phyloP scores from a whole-genome alignment of 2,888 invertebrate species.

The Rhogogaster chlorosoma region DNA sequence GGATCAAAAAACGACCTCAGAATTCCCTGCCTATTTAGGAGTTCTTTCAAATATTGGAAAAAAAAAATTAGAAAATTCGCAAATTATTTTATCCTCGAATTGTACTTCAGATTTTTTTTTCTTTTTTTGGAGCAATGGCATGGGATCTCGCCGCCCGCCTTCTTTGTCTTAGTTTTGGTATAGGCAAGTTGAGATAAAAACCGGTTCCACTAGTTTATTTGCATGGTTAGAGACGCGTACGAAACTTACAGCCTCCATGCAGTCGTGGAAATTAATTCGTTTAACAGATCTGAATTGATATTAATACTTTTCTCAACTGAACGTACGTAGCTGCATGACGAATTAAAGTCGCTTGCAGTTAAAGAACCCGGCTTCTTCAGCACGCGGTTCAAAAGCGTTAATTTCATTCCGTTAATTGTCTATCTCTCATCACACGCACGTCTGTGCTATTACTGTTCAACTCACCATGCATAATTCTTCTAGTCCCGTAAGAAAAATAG shows the following conservation, averaged over 20 bases:
- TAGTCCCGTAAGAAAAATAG: not conserved
- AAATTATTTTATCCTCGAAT: not conserved
- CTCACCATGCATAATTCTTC: not conserved
- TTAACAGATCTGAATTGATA: constrained; percentile 30
- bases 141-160: not conserved
- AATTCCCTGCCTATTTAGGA: not conserved
- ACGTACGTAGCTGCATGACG: not conserved
- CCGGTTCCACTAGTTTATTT: constrained; percentile 34
- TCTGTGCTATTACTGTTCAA: not conserved
- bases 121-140: not conserved
- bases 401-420: not conserved
- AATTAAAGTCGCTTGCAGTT: not conserved
- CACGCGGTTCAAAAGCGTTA: not conserved
- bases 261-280: constrained; percentile 23
- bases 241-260: not conserved
- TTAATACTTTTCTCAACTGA: constrained; percentile 8
- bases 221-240: constrained; percentile 3
- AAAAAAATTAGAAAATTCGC: not conserved
- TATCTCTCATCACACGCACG: not conserved
- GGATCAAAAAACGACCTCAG: not conserved
- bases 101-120: not conserved
- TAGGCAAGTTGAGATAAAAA: constrained; percentile 16
- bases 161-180: constrained; percentile 2
- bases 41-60: not conserved
- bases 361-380: not conserved